phyloP scores from a whole-genome alignment of 1,140 invertebrate genomes.

The Ostrea denselamellosa region DNA sequence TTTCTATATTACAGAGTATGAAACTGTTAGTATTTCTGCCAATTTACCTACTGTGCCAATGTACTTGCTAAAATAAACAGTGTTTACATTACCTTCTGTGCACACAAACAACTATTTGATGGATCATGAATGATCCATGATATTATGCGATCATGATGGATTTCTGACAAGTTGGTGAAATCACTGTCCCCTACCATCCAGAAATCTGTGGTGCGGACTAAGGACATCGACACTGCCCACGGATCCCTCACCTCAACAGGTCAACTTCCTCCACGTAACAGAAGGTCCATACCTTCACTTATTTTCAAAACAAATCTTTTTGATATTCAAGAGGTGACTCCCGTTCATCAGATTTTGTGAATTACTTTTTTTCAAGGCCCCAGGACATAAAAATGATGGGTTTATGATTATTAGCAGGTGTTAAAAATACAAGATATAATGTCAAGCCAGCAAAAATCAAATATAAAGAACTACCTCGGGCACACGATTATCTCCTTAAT shows the following conservation, averaged over 20 bases:
- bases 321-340: slow-evolving; percentile 29
- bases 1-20: too few species aligned
- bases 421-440: not conserved
- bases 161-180: slow-evolving; percentile 19
- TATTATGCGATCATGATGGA: slow-evolving; percentile 30
- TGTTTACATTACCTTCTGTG: not conserved
- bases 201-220: not conserved
- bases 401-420: slow-evolving; percentile 39
- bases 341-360: slow-evolving; percentile 29
- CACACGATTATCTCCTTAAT: not conserved
- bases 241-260: slow-evolving; percentile 11
- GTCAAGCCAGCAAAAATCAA: not conserved
- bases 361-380: slow-evolving; percentile 18
- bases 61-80: slow-evolving; percentile 2
- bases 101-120: slow-evolving; percentile 26
- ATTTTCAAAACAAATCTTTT: slow-evolving; percentile 26
- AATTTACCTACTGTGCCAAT: not conserved
- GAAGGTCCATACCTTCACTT: slow-evolving; percentile 2
- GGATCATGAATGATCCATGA: slow-evolving; percentile 13
- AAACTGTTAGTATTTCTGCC: too few species aligned
- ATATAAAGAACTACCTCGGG: not conserved
- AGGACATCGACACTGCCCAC: slow-evolving; percentile 10
- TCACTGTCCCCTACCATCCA: slow-evolving; percentile 24
- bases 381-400: slow-evolving; percentile 28
- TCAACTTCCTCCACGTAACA: slow-evolving; percentile 14